These are phyloP conservation scores for Drosophila suboccidentalis DNA, from an alignment of 2,888 invertebrate species.

Conservation along the genomic window DNA sequence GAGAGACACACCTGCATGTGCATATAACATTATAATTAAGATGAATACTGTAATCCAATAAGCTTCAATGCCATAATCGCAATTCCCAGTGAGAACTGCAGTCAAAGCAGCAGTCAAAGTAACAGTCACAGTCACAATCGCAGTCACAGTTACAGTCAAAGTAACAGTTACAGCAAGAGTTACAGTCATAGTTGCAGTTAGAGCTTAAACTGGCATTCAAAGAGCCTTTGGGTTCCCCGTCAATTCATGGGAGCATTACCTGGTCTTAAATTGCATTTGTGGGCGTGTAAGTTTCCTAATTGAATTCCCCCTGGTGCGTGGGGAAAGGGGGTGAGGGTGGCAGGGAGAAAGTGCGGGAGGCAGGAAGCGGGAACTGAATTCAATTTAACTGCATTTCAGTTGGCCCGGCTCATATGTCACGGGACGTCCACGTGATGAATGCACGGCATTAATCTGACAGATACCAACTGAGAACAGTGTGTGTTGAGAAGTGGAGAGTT, in stretches of 20 bases:
- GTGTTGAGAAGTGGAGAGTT: neutral
- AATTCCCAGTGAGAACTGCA: neutral
- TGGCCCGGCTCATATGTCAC: conserved; percentile 35
- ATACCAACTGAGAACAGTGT: conserved; percentile 26
- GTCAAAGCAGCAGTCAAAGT: neutral
- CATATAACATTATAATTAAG: conserved; percentile 23
- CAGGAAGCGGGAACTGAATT: conserved; percentile 43
- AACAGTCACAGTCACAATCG: neutral
- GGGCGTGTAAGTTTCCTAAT: conserved; percentile 48
- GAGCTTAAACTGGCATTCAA: conserved; percentile 9
- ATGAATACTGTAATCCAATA: conserved; percentile 45
- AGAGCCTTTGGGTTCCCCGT: neutral
- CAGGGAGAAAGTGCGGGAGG: neutral
- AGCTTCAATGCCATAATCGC: conserved; percentile 26
- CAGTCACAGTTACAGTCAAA: neutral
- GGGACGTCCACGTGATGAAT: conserved; percentile 62
- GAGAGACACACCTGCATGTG: conserved; percentile 11
- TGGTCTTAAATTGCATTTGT: conserved; percentile 31
- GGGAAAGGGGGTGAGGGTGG: too few species aligned
- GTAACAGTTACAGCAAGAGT: neutral
- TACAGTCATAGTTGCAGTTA: neutral
- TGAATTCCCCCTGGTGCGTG: conserved; percentile 36
- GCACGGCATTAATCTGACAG: conserved; percentile 67
- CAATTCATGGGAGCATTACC: conserved; percentile 9
- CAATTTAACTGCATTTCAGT: conserved; percentile 58